Evolutionary conservation across 2,797 vertebrate species (phyloP), one percentile per base, ranked within the genome.

Genomic region (Clarias pachynema): DNA sequence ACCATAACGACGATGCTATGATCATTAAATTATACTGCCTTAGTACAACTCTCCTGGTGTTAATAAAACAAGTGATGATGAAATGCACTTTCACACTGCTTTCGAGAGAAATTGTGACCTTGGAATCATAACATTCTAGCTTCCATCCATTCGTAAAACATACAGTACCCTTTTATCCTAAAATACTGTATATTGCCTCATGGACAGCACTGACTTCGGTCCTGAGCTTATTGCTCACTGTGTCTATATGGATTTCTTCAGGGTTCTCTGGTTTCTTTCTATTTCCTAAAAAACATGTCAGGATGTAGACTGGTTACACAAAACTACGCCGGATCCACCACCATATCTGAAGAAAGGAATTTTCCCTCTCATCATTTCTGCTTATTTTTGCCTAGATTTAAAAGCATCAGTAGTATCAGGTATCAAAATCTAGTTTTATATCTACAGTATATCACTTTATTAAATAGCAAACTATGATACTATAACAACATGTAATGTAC

Each of bases 21-120:
- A 77, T 6, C 56, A 34, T 77, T 20, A 77, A 34, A 77, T 77
- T 77, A 31, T 77, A 77, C 18, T 59, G 29, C 74, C 74, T 77
- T 53, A 77, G 26, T 56, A 14, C 53, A 59, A 18, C 29, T 59
- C 53, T 77, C 18, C 29, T 59, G 74, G 74, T 59, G 56, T 24
- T 37, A 77, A 77, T 77, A 34, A 77, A 77, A 34, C 0, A 56
- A 59, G 29, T 34, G 56, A 59, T 56, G 72, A 75, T 75, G 49
- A 56, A 75, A 75, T 18, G 29, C 72, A 53, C 74, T 77, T 77
- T 34, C 7, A 16, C 44, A 14, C 74, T 59, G 26, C 74, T 34
- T 59, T 59, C 12, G 2, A 34, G 56, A 34, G 56, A 59, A 77
- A 77, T 34, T 22, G 20, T 37, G 29, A 59, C 74, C 56, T 77